These are phyloP conservation scores for Coptodon rendalli DNA, from an alignment of 2,113 vertebrate genomes.

Conservation along the genomic window DNA sequence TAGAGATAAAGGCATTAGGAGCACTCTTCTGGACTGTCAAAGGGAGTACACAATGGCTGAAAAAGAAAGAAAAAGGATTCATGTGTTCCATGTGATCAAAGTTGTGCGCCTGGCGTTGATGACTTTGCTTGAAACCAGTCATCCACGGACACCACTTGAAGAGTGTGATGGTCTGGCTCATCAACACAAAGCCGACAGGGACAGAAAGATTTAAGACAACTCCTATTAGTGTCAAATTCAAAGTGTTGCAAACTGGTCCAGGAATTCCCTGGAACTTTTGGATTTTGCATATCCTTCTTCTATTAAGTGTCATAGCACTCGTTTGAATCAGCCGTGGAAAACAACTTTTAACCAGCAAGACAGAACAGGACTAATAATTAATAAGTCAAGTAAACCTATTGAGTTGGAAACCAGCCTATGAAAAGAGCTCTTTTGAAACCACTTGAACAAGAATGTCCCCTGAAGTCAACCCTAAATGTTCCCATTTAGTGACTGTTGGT, in stretches of 20 bases:
- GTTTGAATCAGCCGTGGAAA: neutral
- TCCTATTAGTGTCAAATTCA: neutral
- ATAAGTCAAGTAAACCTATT: neutral
- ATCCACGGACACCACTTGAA: neutral
- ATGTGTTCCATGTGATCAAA: neutral
- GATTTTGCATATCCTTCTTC: neutral
- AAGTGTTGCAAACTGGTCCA: neutral
- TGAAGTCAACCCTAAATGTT: neutral
- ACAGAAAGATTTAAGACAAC: neutral
- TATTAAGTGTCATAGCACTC: neutral
- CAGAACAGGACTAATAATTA: neutral
- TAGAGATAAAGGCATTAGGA: neutral
- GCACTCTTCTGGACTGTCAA: neutral
- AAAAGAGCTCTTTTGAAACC: neutral
- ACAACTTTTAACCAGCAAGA: neutral
- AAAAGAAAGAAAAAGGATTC: neutral
- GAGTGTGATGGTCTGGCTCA: neutral
- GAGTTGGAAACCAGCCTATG: neutral
- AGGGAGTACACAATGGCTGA: neutral
- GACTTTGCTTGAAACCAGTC: neutral
- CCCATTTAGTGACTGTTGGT: neutral
- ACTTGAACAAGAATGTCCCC: neutral
- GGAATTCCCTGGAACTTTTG: neutral
- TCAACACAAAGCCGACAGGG: neutral
- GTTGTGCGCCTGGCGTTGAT: neutral